Conservation (phyloP, 2,113 vertebrate species). For the Sinocyclocheilus grahami region DNA sequence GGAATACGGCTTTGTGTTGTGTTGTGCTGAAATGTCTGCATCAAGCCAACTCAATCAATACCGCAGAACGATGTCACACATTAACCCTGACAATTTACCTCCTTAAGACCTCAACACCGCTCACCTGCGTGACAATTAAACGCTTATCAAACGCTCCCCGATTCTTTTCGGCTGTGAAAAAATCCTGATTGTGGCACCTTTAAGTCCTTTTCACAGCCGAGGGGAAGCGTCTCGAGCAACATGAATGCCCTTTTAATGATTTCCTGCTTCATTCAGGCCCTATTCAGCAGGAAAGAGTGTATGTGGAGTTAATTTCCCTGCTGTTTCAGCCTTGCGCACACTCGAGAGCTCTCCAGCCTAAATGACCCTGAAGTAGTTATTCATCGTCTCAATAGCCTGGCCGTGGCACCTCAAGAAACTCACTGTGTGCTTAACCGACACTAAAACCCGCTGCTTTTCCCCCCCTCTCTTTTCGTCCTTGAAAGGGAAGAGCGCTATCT, state of each 20-base stretch:
- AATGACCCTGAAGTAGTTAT: slow-evolving; percentile 65
- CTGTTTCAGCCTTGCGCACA: slow-evolving; percentile 45
- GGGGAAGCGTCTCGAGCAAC: slow-evolving; percentile 40
- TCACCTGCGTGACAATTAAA: slow-evolving; percentile 38
- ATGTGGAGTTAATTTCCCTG: slow-evolving; percentile 55
- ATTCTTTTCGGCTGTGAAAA: slow-evolving; percentile 44
- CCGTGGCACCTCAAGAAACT: slow-evolving; percentile 56
- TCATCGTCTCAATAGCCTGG: slow-evolving; percentile 59
- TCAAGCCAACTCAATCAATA: slow-evolving; percentile 33
- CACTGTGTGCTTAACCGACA: slow-evolving; percentile 37
- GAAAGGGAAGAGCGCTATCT: slow-evolving; percentile 45
- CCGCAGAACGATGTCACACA: slow-evolving; percentile 38
- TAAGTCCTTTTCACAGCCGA: slow-evolving; percentile 39
- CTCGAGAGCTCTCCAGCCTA: slow-evolving; percentile 63
- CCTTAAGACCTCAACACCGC: slow-evolving; percentile 24
- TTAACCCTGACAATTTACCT: slow-evolving; percentile 46
- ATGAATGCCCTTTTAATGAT: slow-evolving; percentile 57
- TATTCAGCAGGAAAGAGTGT: slow-evolving; percentile 28
- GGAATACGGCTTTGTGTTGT: slow-evolving; percentile 6
- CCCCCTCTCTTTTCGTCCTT: slow-evolving; percentile 38
- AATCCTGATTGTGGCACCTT: slow-evolving; percentile 49
- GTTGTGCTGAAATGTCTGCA: slow-evolving; percentile 32
- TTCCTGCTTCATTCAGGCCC: slow-evolving; percentile 59
- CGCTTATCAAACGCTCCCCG: slow-evolving; percentile 33
- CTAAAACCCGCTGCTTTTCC: slow-evolving; percentile 51